Evolutionary conservation across 2,113 vertebrate species (phyloP).

Genomic region (Sprattus sprattus): DNA sequence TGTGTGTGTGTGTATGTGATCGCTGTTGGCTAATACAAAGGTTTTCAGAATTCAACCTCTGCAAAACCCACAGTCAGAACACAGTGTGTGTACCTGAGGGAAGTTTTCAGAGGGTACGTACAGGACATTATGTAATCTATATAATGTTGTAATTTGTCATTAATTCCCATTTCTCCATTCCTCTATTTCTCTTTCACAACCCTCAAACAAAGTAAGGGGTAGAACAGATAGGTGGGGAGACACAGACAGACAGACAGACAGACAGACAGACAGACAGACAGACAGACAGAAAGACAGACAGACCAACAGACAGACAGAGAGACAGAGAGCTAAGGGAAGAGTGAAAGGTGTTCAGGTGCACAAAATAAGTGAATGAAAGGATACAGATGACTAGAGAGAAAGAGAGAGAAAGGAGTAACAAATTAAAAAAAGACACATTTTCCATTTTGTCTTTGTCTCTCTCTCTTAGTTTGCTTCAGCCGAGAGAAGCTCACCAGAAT

Average conservation of each 20-base stretch:
- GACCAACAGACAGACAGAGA: not conserved
- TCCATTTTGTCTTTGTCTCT: not conserved
- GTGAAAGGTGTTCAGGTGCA: not conserved
- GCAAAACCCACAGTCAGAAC: not conserved
- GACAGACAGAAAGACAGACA: not conserved
- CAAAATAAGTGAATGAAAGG: not conserved
- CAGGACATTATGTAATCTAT: not conserved
- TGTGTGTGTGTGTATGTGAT: not conserved
- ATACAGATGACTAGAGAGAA: not conserved
- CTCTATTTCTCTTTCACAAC: not conserved
- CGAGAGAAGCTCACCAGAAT: slow-evolving; percentile 18
- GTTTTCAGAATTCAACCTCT: not conserved
- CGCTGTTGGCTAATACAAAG: not conserved
- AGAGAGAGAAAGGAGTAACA: not conserved
- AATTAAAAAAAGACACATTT: not conserved
- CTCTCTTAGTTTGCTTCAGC: not conserved
- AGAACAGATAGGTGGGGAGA: not conserved
- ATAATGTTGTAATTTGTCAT: not conserved
- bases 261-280: not conserved
- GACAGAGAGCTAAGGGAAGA: not conserved
- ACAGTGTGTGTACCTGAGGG: not conserved
- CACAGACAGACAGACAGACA: not conserved
- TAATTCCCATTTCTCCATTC: not conserved
- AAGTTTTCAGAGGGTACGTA: not conserved
- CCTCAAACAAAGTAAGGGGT: not conserved